Base-by-base conservation (phyloP, 1,140 invertebrate species). In the Whitmania pigra region DNA sequence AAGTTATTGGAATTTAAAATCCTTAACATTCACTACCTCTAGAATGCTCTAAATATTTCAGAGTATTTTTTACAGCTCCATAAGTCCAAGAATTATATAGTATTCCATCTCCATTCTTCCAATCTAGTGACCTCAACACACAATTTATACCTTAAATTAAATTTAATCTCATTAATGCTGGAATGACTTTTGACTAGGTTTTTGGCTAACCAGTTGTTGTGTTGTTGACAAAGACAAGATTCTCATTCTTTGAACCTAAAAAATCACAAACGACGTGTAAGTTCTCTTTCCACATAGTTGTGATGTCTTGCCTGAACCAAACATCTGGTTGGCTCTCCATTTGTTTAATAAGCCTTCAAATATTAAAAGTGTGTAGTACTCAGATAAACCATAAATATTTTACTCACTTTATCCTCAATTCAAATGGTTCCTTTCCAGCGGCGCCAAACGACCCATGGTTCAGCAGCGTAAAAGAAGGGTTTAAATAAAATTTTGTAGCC, bases 21-120 rank as follows among this genome's bases (percentile, higher is more conserved):
- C 60, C 9, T 27, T 27, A 63, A 63, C 60, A 63, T 15, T 31
- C 31, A 27, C 43, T 49, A 63, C 60, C 60, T 27, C 31, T 27
- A 31, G 22, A 25, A 31, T 17, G 25, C 22, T 69, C 22, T 13
- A 69, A 22, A 69, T 31, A 31, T 71, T 22, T 54, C 15, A 73
- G 75, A 76, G 53, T 74, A 60, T 71, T 71, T 25, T 73, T 72
- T 0, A 78, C 66, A 27, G 77, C 69, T 6, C 25, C 63, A 55
- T 77, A 78, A 1, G 76, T 76, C 22, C 75, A 53, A 27, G 71
- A 67, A 20, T 72, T 76, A 17, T 60, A 71, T 40, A 78, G 55
- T 36, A 78, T 75, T n/a, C 72, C 74, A 29, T 78, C 76, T 40
- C 74, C 76, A 15, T 69, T 29, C 49, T 74, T 71, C 36, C 74